phyloP scores from a whole-genome alignment of 2,888 invertebrate genomes.

The Pherbina coryleti region DNA sequence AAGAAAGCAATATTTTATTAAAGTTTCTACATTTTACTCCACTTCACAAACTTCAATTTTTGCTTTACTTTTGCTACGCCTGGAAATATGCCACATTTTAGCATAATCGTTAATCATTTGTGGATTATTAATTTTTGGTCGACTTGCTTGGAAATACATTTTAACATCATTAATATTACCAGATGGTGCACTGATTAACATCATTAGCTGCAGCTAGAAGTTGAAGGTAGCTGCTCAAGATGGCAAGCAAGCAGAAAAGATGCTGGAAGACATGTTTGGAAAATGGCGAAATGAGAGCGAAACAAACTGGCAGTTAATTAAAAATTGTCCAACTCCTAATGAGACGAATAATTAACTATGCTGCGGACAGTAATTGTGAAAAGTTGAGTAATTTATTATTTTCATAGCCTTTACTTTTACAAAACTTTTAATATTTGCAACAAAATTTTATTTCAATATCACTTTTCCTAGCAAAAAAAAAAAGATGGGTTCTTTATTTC shows the following conservation, averaged over 20 bases:
- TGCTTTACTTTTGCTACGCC: not conserved
- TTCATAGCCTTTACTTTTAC: no score
- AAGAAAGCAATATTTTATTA: not conserved
- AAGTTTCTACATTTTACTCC: not conserved
- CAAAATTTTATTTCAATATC: no score
- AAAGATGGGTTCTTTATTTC: no score
- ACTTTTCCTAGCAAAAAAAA: no score
- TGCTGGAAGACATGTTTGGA: not conserved
- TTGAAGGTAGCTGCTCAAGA: not conserved
- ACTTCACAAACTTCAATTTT: not conserved
- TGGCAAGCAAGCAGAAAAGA: not conserved
- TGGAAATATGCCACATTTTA: slow-evolving; percentile 21
- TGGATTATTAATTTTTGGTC: slow-evolving; percentile 43
- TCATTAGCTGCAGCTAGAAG: slow-evolving; percentile 20
- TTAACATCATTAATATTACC: slow-evolving; percentile 43
- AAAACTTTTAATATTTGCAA: no score
- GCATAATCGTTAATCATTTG: slow-evolving; percentile 45
- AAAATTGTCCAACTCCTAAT: not conserved
- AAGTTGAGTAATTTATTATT: no score
- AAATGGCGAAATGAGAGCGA: not conserved
- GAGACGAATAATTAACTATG: not conserved
- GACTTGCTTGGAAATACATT: slow-evolving; percentile 2
- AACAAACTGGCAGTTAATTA: slow-evolving; percentile 13
- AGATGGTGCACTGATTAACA: slow-evolving; percentile 36
- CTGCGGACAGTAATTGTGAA: no score